Base-by-base conservation (phyloP, 2,797 vertebrate genomes). In the Gouania willdenowi region DNA sequence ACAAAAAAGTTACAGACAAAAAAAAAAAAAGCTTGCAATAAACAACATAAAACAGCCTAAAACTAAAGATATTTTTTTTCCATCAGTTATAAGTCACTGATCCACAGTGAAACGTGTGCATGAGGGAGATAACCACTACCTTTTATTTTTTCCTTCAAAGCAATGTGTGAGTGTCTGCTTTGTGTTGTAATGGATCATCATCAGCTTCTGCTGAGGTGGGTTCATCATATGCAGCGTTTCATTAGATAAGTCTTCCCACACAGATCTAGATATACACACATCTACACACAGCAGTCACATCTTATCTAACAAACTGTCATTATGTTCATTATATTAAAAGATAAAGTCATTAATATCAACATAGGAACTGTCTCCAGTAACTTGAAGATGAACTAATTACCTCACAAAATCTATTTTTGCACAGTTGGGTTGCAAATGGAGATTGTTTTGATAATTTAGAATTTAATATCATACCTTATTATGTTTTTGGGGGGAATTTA, bases 61-160 rank as follows among this genome's bases (percentile, higher is more conserved):
- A n/a, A n/a, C n/a, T n/a, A n/a, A n/a, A n/a, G n/a, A n/a, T n/a
- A n/a, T n/a, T n/a, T n/a, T n/a, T n/a, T 32, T 22, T 21, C 36
- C 18, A 8, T 20, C 9, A n/a, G n/a, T n/a, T n/a, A n/a, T n/a
- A n/a, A n/a, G n/a, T n/a, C n/a, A n/a, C n/a, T n/a, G n/a, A n/a
- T n/a, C n/a, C n/a, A n/a, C n/a, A n/a, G n/a, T n/a, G n/a, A n/a
- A n/a, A n/a, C n/a, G n/a, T n/a, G 42, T 43, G 30, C 44, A 54
- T 15, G 23, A 40, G 26, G 35, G 13, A 57, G 46, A 47, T 14
- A 23, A 56, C 29, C 41, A 51, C 45, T 60, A 48, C 41, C 38
- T 42, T 52, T 49, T 29, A 20, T 54, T 52, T 68, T 69, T 54
- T 70, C 74, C 65, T 61, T 68, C 54, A 76, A 61, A 77, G 46